Evolutionary conservation across 2,888 invertebrate species (phyloP), one percentile per base, ranked within the genome.

Genomic region (Tipula confusa): DNA sequence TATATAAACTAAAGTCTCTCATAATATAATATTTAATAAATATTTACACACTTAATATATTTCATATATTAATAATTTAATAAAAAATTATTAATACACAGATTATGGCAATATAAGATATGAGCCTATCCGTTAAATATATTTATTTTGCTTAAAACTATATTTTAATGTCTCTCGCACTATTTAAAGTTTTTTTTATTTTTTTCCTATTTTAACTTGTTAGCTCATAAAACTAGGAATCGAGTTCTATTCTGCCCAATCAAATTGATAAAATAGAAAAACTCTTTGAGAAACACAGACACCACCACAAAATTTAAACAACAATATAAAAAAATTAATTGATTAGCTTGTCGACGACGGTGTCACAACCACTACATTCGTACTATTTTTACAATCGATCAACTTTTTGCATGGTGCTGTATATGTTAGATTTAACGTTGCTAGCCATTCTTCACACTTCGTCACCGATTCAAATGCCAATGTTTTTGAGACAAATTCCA

Each of bases 391-490:
- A 93, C 97, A 97, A 94, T 98, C 97, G 90, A 98, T 92, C 90
- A 92, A 93, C 88, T 92, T 92, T 87, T 93, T 92, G 90, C 92
- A 91, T 87, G 91, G 89, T 90, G 93, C 94, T 89, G 92, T 91
- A 91, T 93, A 94, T 87, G 92, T 92, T 88, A 97, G 92, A 90
- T 93, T 93, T 90, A 95, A 95, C 88, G 94, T 94, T 89, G 92
- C 92, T 89, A 98, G 93, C 93, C 98, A 98, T 90, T 96, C 95
- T 90, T 94, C 91, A 91, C 96, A 96, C 90, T 96, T 95, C 90
- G 94, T 94, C 89, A 91, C 91, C 87, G 94, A 93, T 88, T 94
- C 93, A 92, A 98, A 97, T 89, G 95, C 96, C 93, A 98, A 93
- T 92, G 96, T 95, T 90, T 94, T 93, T 89, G 93, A 91, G 91